Conservation (phyloP, 1,140 invertebrate species). For the Bombus waltoni region DNA sequence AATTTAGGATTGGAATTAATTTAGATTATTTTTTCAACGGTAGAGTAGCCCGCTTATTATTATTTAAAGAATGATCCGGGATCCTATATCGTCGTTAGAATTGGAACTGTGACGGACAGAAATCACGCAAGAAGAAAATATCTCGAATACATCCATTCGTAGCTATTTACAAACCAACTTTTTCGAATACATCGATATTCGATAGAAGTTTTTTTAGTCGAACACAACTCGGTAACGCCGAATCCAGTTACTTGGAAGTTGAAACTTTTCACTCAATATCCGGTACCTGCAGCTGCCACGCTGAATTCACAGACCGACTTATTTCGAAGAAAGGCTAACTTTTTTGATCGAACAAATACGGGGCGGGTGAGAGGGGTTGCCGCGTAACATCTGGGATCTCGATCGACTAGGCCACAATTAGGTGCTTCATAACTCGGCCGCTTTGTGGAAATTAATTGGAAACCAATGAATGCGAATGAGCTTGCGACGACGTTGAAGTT, state of each 20-base stretch:
- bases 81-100: neutral
- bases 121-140: neutral
- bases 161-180: neutral
- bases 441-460: constrained; percentile 79
- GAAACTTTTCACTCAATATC: constrained; percentile 45
- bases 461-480: constrained; percentile 80
- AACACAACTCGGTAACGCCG: neutral
- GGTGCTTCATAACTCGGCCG: constrained; percentile 76
- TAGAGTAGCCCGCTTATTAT: no score
- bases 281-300: constrained; percentile 51
- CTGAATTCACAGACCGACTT: constrained; percentile 10
- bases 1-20: neutral
- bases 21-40: neutral
- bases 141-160: neutral
- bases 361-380: neutral
- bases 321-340: constrained; percentile 42
- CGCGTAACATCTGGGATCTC: constrained; percentile 31
- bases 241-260: constrained; percentile 29
- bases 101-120: no score
- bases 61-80: no score
- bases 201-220: neutral
- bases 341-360: constrained; percentile 46
- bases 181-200: neutral
- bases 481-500: constrained; percentile 73
- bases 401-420: constrained; percentile 70